These are phyloP conservation scores for Melitaea cinxia DNA, from an alignment of 1,140 invertebrate genomes.

Conservation along the genomic window DNA sequence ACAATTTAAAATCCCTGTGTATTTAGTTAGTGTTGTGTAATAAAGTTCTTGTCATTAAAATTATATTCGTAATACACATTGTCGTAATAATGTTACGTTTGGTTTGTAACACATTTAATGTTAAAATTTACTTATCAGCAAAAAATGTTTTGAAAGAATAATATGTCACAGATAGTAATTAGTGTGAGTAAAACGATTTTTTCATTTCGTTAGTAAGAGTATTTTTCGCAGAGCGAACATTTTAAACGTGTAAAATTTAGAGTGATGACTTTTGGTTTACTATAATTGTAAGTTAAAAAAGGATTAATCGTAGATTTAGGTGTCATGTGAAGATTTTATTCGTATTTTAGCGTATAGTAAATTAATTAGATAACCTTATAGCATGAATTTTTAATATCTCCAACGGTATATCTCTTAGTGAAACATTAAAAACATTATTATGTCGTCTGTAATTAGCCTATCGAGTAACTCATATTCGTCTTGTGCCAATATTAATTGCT, in stretches of 20 bases:
- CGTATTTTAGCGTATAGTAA: conserved; percentile 16
- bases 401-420: conserved; percentile 13
- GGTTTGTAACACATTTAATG: neutral
- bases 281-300: neutral
- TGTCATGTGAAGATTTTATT: conserved; percentile 29
- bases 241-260: neutral
- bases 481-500: conserved; percentile 63
- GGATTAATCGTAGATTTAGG: conserved; percentile 16
- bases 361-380: conserved; percentile 10
- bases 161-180: neutral
- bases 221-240: neutral
- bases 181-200: neutral
- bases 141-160: neutral
- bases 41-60: no score
- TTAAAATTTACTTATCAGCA: neutral
- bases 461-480: conserved; percentile 40
- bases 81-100: neutral
- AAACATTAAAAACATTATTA: neutral
- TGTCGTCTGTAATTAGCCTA: conserved; percentile 11
- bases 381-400: conserved; percentile 19
- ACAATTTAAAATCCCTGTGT: no score
- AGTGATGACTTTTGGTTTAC: neutral
- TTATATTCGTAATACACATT: neutral
- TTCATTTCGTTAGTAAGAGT: neutral
- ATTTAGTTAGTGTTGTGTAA: no score